A percentile compares a stretch with the other conserved stretches of the same genome.
Conservation (phyloP, 92 coral and sea anemone species). For the Parazoanthus swiftii region DNA sequence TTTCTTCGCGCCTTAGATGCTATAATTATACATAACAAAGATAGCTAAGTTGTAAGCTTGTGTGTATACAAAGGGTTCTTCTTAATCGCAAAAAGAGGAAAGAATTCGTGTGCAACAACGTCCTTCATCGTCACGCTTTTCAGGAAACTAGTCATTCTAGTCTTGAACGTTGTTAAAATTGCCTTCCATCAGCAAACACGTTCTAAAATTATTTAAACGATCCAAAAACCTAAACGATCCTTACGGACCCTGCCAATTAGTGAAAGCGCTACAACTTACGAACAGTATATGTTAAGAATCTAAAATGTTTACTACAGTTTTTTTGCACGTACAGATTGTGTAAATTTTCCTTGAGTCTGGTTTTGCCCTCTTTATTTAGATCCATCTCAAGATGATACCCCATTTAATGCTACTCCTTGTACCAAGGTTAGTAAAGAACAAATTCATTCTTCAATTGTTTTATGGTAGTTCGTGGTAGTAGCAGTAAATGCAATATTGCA, state of each 20-base stretch:
- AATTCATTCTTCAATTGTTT: background rate
- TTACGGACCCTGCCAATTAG: background rate
- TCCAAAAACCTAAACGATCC: background rate
- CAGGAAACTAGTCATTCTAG: background rate
- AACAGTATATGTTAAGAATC: background rate
- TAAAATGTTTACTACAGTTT: background rate
- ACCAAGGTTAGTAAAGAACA: slow-evolving; percentile 70
- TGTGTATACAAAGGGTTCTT: too few relatives aligned
- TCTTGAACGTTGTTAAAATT: background rate
- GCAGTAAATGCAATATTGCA: too few relatives aligned
- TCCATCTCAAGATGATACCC: slow-evolving; percentile 70
- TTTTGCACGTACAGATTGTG: background rate
- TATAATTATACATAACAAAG: too few relatives aligned
- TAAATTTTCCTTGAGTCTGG: background rate
- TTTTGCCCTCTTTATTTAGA: slow-evolving; percentile 37
- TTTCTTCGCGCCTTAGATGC: too few relatives aligned
- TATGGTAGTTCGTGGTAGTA: too few relatives aligned
- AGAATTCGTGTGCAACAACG: background rate
- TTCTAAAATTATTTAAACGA: background rate
- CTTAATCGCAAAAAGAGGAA: background rate
- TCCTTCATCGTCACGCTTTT: too few relatives aligned
- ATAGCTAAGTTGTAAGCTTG: too few relatives aligned
- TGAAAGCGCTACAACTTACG: background rate
- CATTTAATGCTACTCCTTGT: slow-evolving; percentile 82
- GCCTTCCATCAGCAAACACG: background rate